Evolutionary conservation across 2,113 vertebrate species (phyloP), one percentile per base, ranked within the genome.

Genomic region (Egretta garzetta): DNA sequence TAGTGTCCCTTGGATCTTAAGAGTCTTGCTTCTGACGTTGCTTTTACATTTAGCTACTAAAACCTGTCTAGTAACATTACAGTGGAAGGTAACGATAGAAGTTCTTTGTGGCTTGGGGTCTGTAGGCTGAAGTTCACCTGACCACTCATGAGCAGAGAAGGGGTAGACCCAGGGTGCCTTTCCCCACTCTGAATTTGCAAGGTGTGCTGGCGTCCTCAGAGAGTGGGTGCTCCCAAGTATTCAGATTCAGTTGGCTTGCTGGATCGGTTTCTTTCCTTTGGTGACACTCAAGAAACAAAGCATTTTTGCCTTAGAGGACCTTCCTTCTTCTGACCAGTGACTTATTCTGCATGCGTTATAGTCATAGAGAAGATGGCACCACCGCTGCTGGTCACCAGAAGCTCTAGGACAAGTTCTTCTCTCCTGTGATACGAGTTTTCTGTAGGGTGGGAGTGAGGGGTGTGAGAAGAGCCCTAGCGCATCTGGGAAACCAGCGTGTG

Each of bases 301-400:
- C 5, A 4, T 30, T 81, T 84, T 59, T 28, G 47, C 15, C 15
- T 1, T 37, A 14, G 8, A 80, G 37, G 35, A 43, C 5, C 3
- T 14, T 13, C 5, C 15, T 67, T 90, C 56, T 91, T 32, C 55
- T 67, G 74, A 32, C 37, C 16, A 1, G 4, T 74, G 72, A 8
- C 35, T 49, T 60, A 10, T 3, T 62, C 43, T 50, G 59, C 12
- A 3, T 0, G 8, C 0, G 0, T 55, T 52, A 2, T 8, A 21
- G 52, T 72, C 11, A 3, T 11, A 6, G 47, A 3, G 8, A 56
- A 64, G 89, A 50, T 37, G 17, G 1, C 20, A 5, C 4, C 33
- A 10, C 21, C 1, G 3, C 41, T 80, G 49, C 52, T 4, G 2
- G 49, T 58, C 39, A 27, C 9, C 37, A 53, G 45, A 16, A 67